Percentiles rank a stretch among this genome's conserved stretches.
Evolutionary conservation across 2,797 vertebrate species (phyloP).

Genomic region (Myotis myotis): DNA sequence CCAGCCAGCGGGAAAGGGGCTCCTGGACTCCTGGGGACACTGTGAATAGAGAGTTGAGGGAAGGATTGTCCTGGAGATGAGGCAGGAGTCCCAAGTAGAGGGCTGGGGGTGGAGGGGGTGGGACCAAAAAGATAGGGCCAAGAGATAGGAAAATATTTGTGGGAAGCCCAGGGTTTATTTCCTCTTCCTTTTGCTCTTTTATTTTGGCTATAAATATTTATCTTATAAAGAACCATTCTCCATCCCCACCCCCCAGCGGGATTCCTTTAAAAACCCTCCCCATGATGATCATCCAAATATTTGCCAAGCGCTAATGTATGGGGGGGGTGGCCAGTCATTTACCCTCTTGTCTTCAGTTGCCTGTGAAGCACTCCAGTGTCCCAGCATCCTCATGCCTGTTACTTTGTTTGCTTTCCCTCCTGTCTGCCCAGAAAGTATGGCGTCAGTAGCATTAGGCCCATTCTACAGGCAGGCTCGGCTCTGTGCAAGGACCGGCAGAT

Average conservation of each 20-base stretch:
- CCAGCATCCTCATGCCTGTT: not conserved
- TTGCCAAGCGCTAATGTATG: not conserved
- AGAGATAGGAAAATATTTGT: not conserved
- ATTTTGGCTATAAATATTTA: conserved; percentile 56
- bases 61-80: not conserved
- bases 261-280: conserved; percentile 46
- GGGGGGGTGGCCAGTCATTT: not conserved
- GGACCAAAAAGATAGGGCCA: not conserved
- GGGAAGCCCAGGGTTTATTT: not conserved
- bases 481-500: rapidly evolving
- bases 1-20: not conserved
- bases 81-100: not conserved
- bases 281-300: not conserved
- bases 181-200: conserved; percentile 52
- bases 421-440: not conserved
- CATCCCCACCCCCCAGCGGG: not conserved
- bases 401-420: conserved; percentile 1
- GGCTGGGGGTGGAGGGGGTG: not conserved
- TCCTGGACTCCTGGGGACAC: not conserved
- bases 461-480: not conserved
- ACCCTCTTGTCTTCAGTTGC: conserved; percentile 5
- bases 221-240: conserved; percentile 32
- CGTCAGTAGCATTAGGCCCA: not conserved
- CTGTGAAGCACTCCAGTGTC: not conserved
- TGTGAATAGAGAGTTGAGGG: not conserved